Percentiles rank a stretch among this genome's conserved stretches.
phyloP scores from a whole-genome alignment of 23 tunicate genomes.

The Botrylloides violaceus region DNA sequence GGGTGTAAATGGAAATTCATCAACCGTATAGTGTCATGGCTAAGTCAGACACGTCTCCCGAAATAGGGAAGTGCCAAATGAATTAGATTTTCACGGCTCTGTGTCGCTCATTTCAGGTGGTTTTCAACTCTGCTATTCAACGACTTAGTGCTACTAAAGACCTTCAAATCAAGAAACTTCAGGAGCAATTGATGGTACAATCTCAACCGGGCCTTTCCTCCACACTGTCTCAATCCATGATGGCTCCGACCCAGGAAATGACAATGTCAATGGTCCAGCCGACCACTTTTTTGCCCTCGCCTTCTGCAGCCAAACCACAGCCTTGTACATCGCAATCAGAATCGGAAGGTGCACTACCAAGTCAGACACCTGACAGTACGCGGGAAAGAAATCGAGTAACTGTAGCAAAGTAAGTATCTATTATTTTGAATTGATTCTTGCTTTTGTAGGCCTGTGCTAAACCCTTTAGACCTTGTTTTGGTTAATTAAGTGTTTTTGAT shows the following conservation, averaged over 20 bases:
- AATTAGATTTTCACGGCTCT: no score
- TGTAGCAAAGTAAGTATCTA: no score
- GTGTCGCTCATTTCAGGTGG: no score
- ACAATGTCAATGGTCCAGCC: neutral
- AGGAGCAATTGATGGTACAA: conserved; percentile 17
- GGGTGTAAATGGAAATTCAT: no score
- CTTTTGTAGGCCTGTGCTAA: no score
- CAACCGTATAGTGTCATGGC: no score
- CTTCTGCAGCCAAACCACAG: neutral
- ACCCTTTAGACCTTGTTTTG: no score
- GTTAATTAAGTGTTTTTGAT: no score
- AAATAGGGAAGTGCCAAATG: no score
- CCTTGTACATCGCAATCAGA: neutral
- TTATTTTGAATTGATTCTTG: no score
- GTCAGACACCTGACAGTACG: neutral
- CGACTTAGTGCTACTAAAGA: conserved; percentile 54
- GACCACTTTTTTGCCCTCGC: neutral
- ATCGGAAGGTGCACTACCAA: neutral
- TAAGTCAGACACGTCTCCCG: no score
- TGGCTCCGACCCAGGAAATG: conserved; percentile 11
- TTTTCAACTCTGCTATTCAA: conserved; percentile 77
- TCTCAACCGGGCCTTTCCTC: neutral
- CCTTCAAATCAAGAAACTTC: conserved; percentile 46
- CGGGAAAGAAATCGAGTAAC: conserved; percentile 13
- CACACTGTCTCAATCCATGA: conserved; percentile 1